Conservation (phyloP, 2,888 invertebrate genomes). For the Aphrophora alni region DNA sequence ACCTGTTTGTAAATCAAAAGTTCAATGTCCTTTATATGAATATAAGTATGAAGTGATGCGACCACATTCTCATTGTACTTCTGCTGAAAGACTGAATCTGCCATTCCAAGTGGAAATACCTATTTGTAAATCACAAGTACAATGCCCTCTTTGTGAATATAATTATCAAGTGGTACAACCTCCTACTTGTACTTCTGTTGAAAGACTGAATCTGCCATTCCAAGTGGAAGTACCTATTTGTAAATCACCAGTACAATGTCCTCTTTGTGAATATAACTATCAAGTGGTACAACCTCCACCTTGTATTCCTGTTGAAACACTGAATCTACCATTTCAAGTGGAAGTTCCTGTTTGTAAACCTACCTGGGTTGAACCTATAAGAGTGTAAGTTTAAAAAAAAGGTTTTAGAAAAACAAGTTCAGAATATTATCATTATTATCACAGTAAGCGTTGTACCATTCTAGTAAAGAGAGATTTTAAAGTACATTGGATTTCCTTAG, state of each 20-base stretch:
- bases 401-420: too few relatives aligned
- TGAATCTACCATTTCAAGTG: neutral
- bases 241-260: neutral
- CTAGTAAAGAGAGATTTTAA: too few relatives aligned
- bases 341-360: neutral
- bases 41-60: neutral
- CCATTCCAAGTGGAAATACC: neutral
- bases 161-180: neutral
- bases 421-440: too few relatives aligned
- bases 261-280: neutral
- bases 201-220: neutral
- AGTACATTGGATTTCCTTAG: too few relatives aligned
- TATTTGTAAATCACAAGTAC: neutral
- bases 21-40: neutral
- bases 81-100: neutral
- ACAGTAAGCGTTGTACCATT: too few relatives aligned
- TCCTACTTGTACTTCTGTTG: neutral
- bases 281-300: neutral
- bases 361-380: neutral
- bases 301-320: neutral
- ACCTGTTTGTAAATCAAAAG: neutral
- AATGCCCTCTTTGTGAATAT: neutral
- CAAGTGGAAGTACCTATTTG: neutral
- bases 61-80: neutral
- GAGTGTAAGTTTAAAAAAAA: neutral